Conservation (phyloP, 2,797 vertebrate genomes). For the Gymnoscopelus microlampas region DNA sequence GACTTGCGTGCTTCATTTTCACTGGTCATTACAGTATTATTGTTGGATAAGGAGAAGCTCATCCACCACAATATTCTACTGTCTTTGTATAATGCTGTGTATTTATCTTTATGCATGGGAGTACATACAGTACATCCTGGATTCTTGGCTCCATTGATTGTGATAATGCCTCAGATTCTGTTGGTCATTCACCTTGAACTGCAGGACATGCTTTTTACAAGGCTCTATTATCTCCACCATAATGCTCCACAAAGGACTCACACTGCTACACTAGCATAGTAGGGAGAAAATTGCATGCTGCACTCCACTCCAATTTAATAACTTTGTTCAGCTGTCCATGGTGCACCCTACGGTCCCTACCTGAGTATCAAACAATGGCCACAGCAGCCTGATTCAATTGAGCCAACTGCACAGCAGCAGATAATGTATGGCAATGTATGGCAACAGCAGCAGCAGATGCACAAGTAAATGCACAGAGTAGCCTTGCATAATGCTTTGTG, state of each 20-base stretch:
- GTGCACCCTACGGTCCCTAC: constrained; percentile 41
- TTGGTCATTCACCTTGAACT: constrained; percentile 58
- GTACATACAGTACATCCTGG: constrained; percentile 34
- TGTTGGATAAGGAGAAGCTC: no score
- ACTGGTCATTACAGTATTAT: no score
- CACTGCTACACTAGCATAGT: constrained; percentile 50
- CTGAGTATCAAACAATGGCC: constrained; percentile 55
- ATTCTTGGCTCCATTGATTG: constrained; percentile 65
- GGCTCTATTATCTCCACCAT: constrained; percentile 62
- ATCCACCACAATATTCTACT: no score
- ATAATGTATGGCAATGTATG: constrained; percentile 24
- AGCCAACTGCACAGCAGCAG: constrained; percentile 39
- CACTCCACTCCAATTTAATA: constrained; percentile 54
- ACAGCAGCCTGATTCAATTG: constrained; percentile 53
- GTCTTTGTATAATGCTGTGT: constrained; percentile 11
- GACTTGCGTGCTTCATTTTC: no score
- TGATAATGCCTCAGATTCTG: constrained; percentile 67
- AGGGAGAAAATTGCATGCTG: constrained; percentile 59
- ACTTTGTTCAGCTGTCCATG: constrained; percentile 52
- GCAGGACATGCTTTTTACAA: constrained; percentile 55
- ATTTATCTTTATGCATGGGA: constrained; percentile 17
- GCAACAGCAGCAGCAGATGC: constrained; percentile 5
- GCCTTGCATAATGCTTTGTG: no score
- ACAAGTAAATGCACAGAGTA: background rate
- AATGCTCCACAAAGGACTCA: constrained; percentile 70